Conservation (phyloP, 2,113 vertebrate species). For the Atrichornis clamosus region DNA sequence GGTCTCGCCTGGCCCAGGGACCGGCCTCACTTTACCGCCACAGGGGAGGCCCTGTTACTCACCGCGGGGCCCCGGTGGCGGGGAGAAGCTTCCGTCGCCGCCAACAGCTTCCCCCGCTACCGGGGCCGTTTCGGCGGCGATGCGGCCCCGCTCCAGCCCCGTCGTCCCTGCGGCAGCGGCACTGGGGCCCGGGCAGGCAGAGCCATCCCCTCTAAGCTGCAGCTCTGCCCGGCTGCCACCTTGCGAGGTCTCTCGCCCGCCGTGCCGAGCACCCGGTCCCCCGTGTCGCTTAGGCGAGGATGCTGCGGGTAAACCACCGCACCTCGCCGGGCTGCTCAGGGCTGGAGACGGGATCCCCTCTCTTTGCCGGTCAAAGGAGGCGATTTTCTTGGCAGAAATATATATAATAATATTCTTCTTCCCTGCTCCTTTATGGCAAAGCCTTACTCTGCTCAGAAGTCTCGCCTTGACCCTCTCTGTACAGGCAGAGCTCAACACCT, state of each 20-base stretch:
- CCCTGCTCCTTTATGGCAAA: background rate
- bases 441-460: background rate
- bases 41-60: background rate
- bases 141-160: background rate
- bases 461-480: background rate
- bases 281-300: background rate
- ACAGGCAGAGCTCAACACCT: background rate
- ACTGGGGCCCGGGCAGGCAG: background rate
- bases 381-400: background rate
- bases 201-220: background rate
- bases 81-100: background rate
- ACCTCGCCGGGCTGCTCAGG: background rate
- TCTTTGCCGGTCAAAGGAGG: background rate
- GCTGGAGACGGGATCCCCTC: background rate
- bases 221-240: background rate
- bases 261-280: background rate
- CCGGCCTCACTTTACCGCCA: background rate
- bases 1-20: background rate
- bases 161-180: background rate
- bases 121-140: background rate
- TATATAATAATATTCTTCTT: background rate
- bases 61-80: background rate
- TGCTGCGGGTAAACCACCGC: background rate
- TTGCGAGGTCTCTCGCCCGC: background rate
- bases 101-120: background rate